Conservation (phyloP, 2,113 vertebrate genomes). For the Trinectes maculatus region DNA sequence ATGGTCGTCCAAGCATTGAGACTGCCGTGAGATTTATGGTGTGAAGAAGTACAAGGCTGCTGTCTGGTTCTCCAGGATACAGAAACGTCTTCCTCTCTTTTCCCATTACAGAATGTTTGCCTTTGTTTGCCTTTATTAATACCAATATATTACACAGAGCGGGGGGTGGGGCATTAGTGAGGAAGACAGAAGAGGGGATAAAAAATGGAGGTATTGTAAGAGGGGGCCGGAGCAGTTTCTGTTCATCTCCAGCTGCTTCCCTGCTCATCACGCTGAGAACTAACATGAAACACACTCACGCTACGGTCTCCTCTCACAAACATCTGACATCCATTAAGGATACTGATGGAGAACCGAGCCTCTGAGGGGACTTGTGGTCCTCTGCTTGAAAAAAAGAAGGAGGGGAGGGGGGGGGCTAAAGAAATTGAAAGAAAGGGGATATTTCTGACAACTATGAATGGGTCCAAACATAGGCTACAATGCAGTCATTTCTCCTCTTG, state of each 20-base stretch:
- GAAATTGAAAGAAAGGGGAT: conserved; percentile 46
- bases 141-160: conserved; percentile 78
- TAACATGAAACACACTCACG: conserved; percentile 85
- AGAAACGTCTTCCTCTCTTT: conserved; percentile 60
- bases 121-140: conserved; percentile 83
- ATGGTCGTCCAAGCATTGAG: conserved; percentile 63
- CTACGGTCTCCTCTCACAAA: conserved; percentile 79
- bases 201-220: conserved; percentile 76
- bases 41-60: conserved; percentile 69
- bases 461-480: conserved; percentile 36
- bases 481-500: not conserved
- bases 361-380: conserved; percentile 72
- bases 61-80: conserved; percentile 72
- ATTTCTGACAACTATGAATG: conserved; percentile 55
- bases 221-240: conserved; percentile 66
- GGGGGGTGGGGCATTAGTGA: conserved; percentile 58
- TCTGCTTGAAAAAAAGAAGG: conserved; percentile 46
- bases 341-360: conserved; percentile 71
- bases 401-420: conserved; percentile 34
- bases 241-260: conserved; percentile 83
- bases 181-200: conserved; percentile 62
- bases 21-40: conserved; percentile 76
- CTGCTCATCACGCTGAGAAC: conserved; percentile 82
- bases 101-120: conserved; percentile 74
- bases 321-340: conserved; percentile 85